Conservation (phyloP, 2,113 vertebrate genomes). For the Melierax canorus region DNA sequence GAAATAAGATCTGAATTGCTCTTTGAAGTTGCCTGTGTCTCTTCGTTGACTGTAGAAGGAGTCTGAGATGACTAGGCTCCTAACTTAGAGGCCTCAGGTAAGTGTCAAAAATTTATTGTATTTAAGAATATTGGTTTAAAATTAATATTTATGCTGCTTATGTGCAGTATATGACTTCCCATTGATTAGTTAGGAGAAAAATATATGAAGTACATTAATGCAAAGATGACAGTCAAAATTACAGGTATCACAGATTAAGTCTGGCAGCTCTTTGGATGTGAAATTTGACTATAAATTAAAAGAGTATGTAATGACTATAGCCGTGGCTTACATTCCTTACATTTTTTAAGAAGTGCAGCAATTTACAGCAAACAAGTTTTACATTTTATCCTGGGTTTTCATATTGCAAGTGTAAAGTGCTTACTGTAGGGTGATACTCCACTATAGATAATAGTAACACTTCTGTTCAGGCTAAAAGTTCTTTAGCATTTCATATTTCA, state of each 20-base stretch:
- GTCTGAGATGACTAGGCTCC: background rate
- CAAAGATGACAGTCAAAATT: background rate
- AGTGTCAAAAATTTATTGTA: background rate
- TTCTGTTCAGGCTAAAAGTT: background rate
- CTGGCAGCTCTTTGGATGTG: background rate
- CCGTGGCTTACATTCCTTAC: background rate
- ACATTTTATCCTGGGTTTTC: background rate
- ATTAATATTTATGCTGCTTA: background rate
- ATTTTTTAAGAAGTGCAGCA: background rate
- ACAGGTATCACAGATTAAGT: background rate
- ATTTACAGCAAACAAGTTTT: background rate
- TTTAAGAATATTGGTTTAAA: background rate
- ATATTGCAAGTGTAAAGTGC: background rate
- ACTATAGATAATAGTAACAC: background rate
- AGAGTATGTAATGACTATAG: background rate
- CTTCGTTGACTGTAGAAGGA: background rate
- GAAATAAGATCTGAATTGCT: conserved; percentile 16
- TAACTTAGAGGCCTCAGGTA: conserved; percentile 17
- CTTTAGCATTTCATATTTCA: background rate
- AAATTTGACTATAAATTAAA: background rate
- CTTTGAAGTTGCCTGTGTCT: background rate
- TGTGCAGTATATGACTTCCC: background rate
- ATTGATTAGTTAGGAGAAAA: background rate
- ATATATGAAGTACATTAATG: background rate
- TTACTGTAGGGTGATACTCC: background rate